Evolutionary conservation across 2,888 invertebrate genomes (phyloP).

Genomic region (Homarus gammarus): DNA sequence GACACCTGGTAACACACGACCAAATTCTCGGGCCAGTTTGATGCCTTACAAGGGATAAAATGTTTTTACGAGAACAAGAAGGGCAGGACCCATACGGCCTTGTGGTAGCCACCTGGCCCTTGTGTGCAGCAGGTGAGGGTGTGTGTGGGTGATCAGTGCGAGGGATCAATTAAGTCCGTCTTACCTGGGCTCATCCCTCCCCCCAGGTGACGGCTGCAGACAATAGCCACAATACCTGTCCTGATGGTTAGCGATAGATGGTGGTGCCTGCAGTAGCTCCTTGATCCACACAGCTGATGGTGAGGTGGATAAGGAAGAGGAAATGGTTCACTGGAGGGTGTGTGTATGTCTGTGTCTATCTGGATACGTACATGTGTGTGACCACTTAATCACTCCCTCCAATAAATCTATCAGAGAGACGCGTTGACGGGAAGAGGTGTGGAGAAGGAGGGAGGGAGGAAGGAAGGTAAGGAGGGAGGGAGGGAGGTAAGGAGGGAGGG

Average conservation of each 20-base stretch:
- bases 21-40: conserved; percentile 32
- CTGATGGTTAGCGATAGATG: neutral
- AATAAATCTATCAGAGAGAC: too few relatives aligned
- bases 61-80: conserved; percentile 14
- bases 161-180: conserved; percentile 24
- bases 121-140: neutral
- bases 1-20: neutral
- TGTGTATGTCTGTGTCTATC: too few relatives aligned
- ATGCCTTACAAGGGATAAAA: conserved; percentile 54
- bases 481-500: too few relatives aligned
- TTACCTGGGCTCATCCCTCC: conserved; percentile 12
- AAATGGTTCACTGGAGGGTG: too few relatives aligned
- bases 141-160: neutral
- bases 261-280: neutral
- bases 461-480: too few relatives aligned
- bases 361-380: too few relatives aligned
- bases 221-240: neutral
- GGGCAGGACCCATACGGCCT: neutral
- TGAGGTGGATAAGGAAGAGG: neutral
- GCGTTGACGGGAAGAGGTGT: too few relatives aligned
- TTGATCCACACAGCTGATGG: neutral
- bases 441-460: too few relatives aligned
- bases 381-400: too few relatives aligned
- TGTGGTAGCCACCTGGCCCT: neutral
- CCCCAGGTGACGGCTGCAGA: neutral